A percentile compares a stretch with the other conserved stretches of the same genome.
These are phyloP conservation scores for Aleadryas rufinucha DNA, from an alignment of 2,113 vertebrate species.

Conservation along the genomic window DNA sequence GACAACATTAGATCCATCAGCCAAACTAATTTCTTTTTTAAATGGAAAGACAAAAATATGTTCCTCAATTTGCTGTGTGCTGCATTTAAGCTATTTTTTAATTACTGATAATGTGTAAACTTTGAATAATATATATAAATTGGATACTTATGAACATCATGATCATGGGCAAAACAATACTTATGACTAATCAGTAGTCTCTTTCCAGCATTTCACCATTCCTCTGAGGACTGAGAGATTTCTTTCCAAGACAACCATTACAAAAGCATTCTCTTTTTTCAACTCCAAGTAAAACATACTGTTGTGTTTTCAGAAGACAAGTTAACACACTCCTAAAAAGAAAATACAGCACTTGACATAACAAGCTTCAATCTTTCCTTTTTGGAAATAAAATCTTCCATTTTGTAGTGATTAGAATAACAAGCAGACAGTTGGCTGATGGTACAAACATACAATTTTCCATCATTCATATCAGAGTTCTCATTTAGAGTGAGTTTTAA, in stretches of 20 bases:
- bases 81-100: background rate
- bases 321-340: conserved; percentile 1
- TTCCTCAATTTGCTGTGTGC: background rate
- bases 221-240: background rate
- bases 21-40: background rate
- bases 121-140: background rate
- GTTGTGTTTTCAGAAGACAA: background rate
- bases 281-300: background rate
- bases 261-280: background rate
- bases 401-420: conserved; percentile 11
- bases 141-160: background rate
- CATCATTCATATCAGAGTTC: background rate
- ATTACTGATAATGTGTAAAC: background rate
- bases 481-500: background rate
- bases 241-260: background rate
- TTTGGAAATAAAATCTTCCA: conserved; percentile 32
- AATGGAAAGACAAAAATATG: background rate
- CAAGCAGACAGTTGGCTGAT: background rate
- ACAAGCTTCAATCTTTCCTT: background rate
- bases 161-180: background rate
- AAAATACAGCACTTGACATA: conserved; percentile 11
- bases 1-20: background rate
- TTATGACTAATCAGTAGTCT: background rate
- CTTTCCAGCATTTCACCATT: background rate
- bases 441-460: background rate